Conservation (phyloP, 2,113 vertebrate species). For the cattle (Bos taurus) region ARS-UCD2.0 NC_037349.1:52382501-52383000, state of each 20-base stretch:
- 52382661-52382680: neutral
- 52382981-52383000: neutral
- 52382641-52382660: neutral
- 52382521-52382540: neutral
- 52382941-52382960: neutral
- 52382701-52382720: neutral
- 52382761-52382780: neutral
- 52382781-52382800: neutral
- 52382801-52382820: neutral
- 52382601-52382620: neutral
- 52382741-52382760: neutral
- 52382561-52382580: neutral
- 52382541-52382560: neutral
- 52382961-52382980: neutral
- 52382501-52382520: neutral
- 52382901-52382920: conserved; percentile 7
- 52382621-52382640: neutral
- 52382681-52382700: neutral
- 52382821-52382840: neutral
- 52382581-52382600: neutral
- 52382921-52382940: neutral
- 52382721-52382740: neutral
- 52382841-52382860: neutral
- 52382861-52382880: neutral
- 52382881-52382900: conserved; percentile 5